Conservation (phyloP, 2,113 vertebrate genomes). For the Podiceps cristatus region DNA sequence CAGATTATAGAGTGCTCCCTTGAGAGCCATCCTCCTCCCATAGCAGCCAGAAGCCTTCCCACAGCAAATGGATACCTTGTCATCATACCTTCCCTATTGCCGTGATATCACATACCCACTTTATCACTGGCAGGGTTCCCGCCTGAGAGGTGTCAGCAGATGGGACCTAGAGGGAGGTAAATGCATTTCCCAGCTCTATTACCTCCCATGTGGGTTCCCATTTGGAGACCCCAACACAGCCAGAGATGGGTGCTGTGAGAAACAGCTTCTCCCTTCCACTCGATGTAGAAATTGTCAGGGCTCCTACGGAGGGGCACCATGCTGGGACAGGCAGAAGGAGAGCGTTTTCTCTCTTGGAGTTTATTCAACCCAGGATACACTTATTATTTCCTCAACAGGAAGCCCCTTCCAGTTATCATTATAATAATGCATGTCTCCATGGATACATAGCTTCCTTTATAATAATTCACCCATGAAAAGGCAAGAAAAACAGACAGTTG, state of each 20-base stretch:
- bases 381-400: conserved; percentile 63
- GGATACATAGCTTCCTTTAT: conserved; percentile 44
- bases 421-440: conserved; percentile 52
- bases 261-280: background rate
- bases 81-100: fast-evolving
- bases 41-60: background rate
- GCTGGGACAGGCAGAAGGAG: background rate
- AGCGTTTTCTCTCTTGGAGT: conserved; percentile 4
- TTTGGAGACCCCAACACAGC: background rate
- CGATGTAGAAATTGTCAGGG: fast-evolving
- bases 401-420: conserved; percentile 53
- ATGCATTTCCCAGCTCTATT: background rate
- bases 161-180: background rate
- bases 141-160: background rate
- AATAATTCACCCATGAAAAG: conserved; percentile 50
- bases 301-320: background rate
- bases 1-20: background rate
- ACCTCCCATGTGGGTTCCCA: background rate
- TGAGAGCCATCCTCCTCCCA: background rate
- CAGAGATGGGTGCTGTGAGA: background rate
- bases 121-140: background rate
- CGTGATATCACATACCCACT: fast-evolving
- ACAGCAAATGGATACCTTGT: background rate
- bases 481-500: conserved; percentile 23
- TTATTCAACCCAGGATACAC: conserved; percentile 22